Evolutionary conservation across 2,888 invertebrate genomes (phyloP), one percentile per base, ranked within the genome.

Genomic region (Priocnemis perturbator): DNA sequence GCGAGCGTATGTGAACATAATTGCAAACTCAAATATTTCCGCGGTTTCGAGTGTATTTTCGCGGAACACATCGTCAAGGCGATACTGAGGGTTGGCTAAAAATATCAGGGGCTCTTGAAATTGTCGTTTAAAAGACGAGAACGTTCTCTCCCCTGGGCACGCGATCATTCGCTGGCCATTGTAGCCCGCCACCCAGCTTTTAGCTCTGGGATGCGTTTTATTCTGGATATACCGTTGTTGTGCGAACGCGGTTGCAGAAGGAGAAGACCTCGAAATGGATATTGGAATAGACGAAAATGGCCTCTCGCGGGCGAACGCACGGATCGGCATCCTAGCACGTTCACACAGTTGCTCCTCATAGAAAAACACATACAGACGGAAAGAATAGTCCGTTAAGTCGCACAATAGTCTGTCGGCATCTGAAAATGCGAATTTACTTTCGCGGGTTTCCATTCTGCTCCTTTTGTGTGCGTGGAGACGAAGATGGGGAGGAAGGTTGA

Each of bases 391-490:
- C 61, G 71, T 69, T 58, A 30, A 53, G 15, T 37, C 21, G 1
- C 45, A 59, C 60, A 64, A 63, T 48, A 19, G 68, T 47, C 59
- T 45, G n/a, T 37, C 45, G n/a, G 3, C 45, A 63, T 67, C 50
- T 67, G 68, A 71, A 71, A 71, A 73, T 62, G 68, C 65, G 73
- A 73, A 68, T 69, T 69, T 53, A 68, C 71, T 69, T 68, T 68
- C 56, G 62, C 64, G 55, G 62, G 59, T 59, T 63, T 66, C 60
- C 59, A 61, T 59, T 70, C 19, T 61, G n/a, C 37, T 37, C 37
- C 37, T 37, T 37, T 37, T 37, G 37, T 37, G 37, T 37, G 37
- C 37, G 37, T 37, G 11, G 37, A 7, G 37, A 37, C 37, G 37
- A 37, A 37, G 37, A 37, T 17, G 14, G 17, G 17, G 50, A 14